Evolutionary conservation across 1,140 invertebrate genomes (phyloP), one percentile per base, ranked within the genome.

Genomic region (Cephus cinctus): DNA sequence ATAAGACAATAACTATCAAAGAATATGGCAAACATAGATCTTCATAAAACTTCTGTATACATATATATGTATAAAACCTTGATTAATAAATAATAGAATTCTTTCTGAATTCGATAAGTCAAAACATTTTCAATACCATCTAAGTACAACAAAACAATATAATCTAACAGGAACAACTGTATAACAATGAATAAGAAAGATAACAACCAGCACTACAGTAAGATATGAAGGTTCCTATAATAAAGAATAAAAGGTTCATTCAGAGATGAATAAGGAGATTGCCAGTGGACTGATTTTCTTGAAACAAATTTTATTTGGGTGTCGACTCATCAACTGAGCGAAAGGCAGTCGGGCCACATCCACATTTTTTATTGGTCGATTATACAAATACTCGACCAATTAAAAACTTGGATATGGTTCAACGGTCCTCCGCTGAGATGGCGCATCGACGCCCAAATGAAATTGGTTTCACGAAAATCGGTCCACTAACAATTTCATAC

Each of bases 401-500:
- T 8, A 8, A 27, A n/a, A 27, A 27, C 6, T 6, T n/a, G n/a
- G 25, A 27, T 27, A 27, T n/a, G n/a, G 6, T 8, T 8, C 25
- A 27, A 27, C 25, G n/a, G 6, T 8, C 6, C n/a, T 27, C 25
- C 25, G n/a, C 25, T 6, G 6, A 27, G 25, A 8, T n/a, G 25
- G 25, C 25, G 25, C 6, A 27, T 2, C 15, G 14, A 27, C 42
- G 42, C 27, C 5, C 42, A 34, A 34, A 32, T 32, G 42, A 30
- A 21, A 1, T 21, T 3, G 9, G 12, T 42, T 20, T 30, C 14
- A 4, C 30, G 1, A 9, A n/a, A n/a, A n/a, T n/a, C n/a, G n/a
- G n/a, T n/a, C n/a, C n/a, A n/a, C n/a, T n/a, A n/a, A n/a, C n/a
- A n/a, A n/a, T n/a, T n/a, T n/a, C n/a, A n/a, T n/a, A n/a, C n/a